A percentile compares a stretch with the other conserved stretches of the same genome.
Conservation (phyloP, 2,888 invertebrate species). For the Halictus quadricinctus region DNA sequence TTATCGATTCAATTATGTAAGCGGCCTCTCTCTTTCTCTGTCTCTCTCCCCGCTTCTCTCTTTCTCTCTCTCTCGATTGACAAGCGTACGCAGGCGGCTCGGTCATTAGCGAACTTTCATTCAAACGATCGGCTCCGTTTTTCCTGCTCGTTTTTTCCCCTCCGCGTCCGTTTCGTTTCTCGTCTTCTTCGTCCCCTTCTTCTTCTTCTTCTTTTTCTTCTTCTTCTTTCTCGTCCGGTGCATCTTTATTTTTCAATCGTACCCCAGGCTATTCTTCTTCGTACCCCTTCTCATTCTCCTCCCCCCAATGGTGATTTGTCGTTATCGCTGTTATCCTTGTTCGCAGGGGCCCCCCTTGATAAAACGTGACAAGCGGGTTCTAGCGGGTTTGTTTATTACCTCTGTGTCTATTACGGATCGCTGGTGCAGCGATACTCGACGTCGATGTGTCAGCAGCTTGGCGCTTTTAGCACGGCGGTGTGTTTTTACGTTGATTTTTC, state of each 20-base stretch:
- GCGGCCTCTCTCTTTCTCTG: constrained; percentile 19
- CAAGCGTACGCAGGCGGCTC: constrained; percentile 10
- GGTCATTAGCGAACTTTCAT: constrained; percentile 27
- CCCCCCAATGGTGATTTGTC: not conserved
- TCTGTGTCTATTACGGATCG: not conserved
- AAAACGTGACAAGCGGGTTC: not conserved
- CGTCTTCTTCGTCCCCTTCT: not conserved
- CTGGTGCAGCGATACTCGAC: too few species aligned
- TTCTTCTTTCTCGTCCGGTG: not conserved
- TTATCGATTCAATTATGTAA: constrained; percentile 80
- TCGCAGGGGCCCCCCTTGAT: not conserved
- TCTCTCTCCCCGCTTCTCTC: not conserved
- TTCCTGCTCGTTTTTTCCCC: not conserved
- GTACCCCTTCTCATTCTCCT: not conserved
- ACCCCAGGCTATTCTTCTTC: not conserved
- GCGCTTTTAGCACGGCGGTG: too few species aligned
- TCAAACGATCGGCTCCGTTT: constrained; percentile 18
- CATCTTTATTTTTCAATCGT: not conserved
- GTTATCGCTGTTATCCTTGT: constrained; percentile 8
- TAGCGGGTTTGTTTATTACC: not conserved
- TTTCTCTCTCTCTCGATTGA: constrained; percentile 21
- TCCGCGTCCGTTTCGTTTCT: not conserved
- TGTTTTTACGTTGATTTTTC: too few species aligned
- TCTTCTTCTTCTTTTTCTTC: not conserved
- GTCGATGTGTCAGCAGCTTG: too few species aligned